Evolutionary conservation across 1,140 invertebrate species (phyloP).

Genomic region (Oreohelix idahoensis): DNA sequence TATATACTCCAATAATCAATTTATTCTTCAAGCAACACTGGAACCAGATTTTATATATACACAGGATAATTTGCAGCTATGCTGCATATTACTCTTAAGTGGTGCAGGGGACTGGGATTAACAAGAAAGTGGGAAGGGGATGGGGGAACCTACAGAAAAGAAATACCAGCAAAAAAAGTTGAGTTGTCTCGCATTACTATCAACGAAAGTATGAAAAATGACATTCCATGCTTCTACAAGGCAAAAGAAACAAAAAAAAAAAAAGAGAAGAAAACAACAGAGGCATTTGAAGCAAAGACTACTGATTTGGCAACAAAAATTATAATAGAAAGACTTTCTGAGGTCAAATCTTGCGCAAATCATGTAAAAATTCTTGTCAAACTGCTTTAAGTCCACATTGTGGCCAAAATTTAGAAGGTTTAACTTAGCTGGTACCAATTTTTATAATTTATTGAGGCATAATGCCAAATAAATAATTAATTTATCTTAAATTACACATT

Average conservation of each 20-base stretch:
- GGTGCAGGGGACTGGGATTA: no score
- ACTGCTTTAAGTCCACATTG: not conserved
- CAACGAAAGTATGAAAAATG: not conserved
- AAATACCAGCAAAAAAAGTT: no score
- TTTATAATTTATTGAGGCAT: not conserved
- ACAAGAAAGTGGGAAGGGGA: no score
- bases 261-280: slow-evolving; percentile 15
- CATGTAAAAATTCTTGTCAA: not conserved
- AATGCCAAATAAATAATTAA: not conserved
- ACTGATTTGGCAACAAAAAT: slow-evolving; percentile 39
- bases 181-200: no score
- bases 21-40: no score
- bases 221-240: slow-evolving; percentile 39
- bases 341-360: slow-evolving; percentile 10
- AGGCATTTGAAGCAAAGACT: slow-evolving; percentile 42
- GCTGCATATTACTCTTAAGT: no score
- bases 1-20: no score
- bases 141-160: no score
- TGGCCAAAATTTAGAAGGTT: slow-evolving; percentile 22
- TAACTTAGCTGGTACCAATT: slow-evolving; percentile 12
- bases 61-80: no score
- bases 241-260: slow-evolving; percentile 29
- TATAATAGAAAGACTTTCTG: slow-evolving; percentile 13
- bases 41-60: no score
- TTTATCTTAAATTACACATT: not conserved